Evolutionary conservation across 2,113 vertebrate species (phyloP), one percentile per base, ranked within the genome.

Genomic region (Clarias batrachus): DNA sequence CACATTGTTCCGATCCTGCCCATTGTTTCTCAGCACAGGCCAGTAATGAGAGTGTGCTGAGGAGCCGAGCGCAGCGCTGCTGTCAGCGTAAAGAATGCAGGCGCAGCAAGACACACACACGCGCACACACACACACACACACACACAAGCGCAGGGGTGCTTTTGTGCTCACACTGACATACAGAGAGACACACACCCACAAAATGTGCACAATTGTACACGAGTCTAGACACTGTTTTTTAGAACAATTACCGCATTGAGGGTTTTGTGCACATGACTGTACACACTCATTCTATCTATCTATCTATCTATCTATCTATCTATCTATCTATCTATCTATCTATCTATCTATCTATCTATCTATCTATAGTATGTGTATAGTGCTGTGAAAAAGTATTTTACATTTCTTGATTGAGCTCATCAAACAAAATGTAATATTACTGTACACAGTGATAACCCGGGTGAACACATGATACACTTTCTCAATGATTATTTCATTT

Each of bases 51-150:
- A 88, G 89, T 78, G 79, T 88, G 87, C 84, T 65, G 86, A 89
- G 86, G 86, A 89, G 86, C 87, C 52, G 54, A 85, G 90, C 82
- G 21, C 91, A 88, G 87, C 80, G 63, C 77, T 66, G 79, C 90
- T 91, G 91, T 90, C 91, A 92, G 85, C 78, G 88, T 89, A 86
- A 92, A 87, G 85, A 90, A 92, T 91, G 88, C 86, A 70, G 85
- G 70, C 65, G 33, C 87, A 78, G 85, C 80, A 63, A 54, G 52
- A 81, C 65, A 57, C 81, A 81, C 73, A 86, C 85, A 62, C 82
- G 81, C 76, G 74, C 54, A 70, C 70, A 86, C 87, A 77, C 87
- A 76, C 83, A 59, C 81, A 60, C 66, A 83, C 62, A 33, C 52
- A 85, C 66, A 81, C 76, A 87, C 5, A 74, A 48, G 13, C 54